Conservation (phyloP, 2,888 invertebrate species). For the Parnassius apollo region DNA sequence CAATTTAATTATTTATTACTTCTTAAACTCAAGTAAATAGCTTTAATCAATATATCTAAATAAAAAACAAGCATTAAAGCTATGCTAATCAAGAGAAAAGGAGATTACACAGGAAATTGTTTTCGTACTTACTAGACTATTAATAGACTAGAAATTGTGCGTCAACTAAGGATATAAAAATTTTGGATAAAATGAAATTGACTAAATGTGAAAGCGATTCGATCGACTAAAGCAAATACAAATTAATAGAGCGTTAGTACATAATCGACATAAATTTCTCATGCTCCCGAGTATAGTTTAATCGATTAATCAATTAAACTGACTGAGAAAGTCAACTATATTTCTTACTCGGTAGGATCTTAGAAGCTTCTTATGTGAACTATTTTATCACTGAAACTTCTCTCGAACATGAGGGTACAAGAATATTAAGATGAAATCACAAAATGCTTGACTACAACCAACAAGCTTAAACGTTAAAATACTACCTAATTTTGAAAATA, state of each 20-base stretch:
- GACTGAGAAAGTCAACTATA: slow-evolving; percentile 2
- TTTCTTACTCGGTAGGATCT: too few relatives aligned
- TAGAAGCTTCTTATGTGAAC: too few relatives aligned
- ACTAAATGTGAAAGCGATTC: slow-evolving; percentile 11
- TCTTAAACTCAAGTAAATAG: too few relatives aligned
- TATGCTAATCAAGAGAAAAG: slow-evolving; percentile 12
- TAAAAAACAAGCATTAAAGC: slow-evolving; percentile 14
- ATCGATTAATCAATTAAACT: slow-evolving; percentile 20
- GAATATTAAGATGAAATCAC: background rate
- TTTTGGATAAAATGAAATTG: slow-evolving; percentile 19
- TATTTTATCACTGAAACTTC: too few relatives aligned
- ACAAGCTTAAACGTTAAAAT: too few relatives aligned
- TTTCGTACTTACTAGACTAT: slow-evolving; percentile 19
- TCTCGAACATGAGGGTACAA: too few relatives aligned
- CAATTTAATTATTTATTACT: too few relatives aligned
- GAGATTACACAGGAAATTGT: slow-evolving; percentile 25
- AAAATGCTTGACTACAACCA: background rate
- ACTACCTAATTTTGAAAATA: too few relatives aligned
- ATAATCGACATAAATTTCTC: background rate
- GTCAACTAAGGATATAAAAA: slow-evolving; percentile 9
- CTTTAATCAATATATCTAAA: background rate
- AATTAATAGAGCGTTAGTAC: slow-evolving; percentile 6
- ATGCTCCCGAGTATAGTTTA: slow-evolving; percentile 1
- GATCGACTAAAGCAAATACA: slow-evolving; percentile 17
- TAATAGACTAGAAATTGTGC: slow-evolving; percentile 14